Conservation (phyloP, 2,888 invertebrate genomes). For the Odontocerum albicorne region DNA sequence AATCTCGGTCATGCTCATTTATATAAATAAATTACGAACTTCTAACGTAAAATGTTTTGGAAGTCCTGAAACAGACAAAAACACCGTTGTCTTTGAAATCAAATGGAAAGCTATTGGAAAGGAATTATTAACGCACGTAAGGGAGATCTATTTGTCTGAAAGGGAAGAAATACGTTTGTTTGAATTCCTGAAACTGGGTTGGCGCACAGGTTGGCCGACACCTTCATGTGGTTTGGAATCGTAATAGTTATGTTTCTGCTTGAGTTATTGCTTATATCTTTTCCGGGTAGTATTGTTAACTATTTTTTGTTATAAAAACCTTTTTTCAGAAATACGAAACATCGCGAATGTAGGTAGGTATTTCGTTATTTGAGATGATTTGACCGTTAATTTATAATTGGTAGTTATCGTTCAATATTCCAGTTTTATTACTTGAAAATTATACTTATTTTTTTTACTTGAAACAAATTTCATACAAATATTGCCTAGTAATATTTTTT, state of each 20-base stretch:
- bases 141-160: conserved; percentile 17
- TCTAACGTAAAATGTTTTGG: not conserved
- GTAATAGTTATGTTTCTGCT: conserved; percentile 14
- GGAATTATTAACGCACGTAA: conserved; percentile 6
- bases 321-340: no score
- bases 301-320: no score
- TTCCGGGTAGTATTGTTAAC: conserved; percentile 16
- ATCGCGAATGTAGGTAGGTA: no score
- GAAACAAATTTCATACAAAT: no score
- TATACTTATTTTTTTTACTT: no score
- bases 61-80: not conserved
- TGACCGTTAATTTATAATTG: no score
- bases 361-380: no score
- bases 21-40: not conserved
- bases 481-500: no score
- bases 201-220: conserved; percentile 4
- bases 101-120: conserved; percentile 13
- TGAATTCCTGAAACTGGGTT: conserved; percentile 18
- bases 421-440: no score
- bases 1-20: no score
- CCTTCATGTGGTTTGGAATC: conserved; percentile 11
- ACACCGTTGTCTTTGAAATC: conserved; percentile 1
- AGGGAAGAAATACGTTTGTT: conserved; percentile 12
- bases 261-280: conserved; percentile 11
- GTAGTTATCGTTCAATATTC: no score